These are phyloP conservation scores for Ivindomyrus marchei DNA, from an alignment of 2,113 vertebrate genomes.

Conservation along the genomic window DNA sequence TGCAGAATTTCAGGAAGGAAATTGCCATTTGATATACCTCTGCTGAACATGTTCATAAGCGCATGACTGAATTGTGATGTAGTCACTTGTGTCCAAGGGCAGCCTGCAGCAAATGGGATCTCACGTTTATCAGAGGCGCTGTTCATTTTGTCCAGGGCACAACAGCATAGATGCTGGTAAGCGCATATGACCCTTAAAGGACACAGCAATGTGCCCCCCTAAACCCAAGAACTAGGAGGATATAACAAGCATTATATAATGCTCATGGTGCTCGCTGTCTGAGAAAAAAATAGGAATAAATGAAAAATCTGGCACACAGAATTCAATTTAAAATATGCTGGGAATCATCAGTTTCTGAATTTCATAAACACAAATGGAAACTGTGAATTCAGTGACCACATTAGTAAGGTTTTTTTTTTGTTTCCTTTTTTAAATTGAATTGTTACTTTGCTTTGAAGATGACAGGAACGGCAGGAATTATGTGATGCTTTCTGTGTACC, in stretches of 20 bases:
- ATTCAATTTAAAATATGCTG: neutral
- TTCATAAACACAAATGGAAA: neutral
- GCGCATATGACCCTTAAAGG: neutral
- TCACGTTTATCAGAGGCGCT: neutral
- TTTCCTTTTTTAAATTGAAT: neutral
- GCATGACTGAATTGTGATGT: neutral
- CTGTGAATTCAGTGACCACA: neutral
- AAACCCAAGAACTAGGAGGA: neutral
- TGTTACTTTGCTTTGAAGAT: neutral
- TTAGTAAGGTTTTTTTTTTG: neutral
- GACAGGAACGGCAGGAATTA: neutral
- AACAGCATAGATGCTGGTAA: neutral
- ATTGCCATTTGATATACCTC: constrained; percentile 4
- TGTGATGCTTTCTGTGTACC: neutral
- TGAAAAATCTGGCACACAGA: neutral
- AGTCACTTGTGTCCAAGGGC: neutral
- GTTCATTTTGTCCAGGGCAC: neutral
- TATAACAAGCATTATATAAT: neutral
- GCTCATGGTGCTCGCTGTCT: neutral
- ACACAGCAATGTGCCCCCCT: neutral
- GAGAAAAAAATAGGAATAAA: neutral
- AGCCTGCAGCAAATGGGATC: neutral
- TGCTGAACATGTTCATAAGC: neutral
- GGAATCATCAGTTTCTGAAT: neutral
- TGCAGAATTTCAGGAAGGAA: neutral